phyloP scores from a whole-genome alignment of 2,113 vertebrate genomes.

The Tautogolabrus adspersus region DNA sequence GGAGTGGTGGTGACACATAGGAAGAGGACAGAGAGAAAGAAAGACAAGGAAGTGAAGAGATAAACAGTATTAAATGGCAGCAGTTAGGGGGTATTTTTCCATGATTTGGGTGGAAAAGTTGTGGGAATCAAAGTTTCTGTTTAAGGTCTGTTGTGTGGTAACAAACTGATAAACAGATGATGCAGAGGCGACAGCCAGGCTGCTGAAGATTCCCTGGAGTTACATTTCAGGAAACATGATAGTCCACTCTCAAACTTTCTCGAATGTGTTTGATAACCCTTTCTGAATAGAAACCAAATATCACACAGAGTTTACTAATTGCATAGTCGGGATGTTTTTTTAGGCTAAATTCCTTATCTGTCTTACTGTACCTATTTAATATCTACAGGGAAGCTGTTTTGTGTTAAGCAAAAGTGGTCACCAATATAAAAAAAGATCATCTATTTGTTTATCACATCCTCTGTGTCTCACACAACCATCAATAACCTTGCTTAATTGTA shows the following conservation, averaged over 20 bases:
- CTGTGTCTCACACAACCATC: no score
- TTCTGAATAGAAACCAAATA: neutral
- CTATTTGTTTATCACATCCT: no score
- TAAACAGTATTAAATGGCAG: slow-evolving; percentile 38
- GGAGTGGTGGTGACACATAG: slow-evolving; percentile 60
- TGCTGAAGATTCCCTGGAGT: neutral
- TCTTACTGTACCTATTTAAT: no score
- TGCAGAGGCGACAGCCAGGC: slow-evolving; percentile 5
- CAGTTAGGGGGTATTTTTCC: slow-evolving; percentile 8
- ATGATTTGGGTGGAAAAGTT: slow-evolving; percentile 17
- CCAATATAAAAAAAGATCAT: no score
- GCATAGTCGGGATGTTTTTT: no score
- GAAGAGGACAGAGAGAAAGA: slow-evolving; percentile 25
- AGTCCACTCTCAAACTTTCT: neutral
- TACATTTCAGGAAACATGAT: no score
- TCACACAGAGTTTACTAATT: no score
- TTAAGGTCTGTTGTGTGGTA: slow-evolving; percentile 16
- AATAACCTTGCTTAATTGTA: no score
- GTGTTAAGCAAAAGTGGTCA: no score
- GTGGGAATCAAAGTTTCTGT: slow-evolving; percentile 41
- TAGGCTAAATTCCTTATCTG: no score
- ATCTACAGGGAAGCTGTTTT: no score
- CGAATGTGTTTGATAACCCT: neutral
- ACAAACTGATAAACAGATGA: slow-evolving; percentile 29
- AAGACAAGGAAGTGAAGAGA: slow-evolving; percentile 41